These are phyloP conservation scores for Ctenomys sociabilis DNA, from an alignment of 2,113 vertebrate species.

Conservation along the genomic window DNA sequence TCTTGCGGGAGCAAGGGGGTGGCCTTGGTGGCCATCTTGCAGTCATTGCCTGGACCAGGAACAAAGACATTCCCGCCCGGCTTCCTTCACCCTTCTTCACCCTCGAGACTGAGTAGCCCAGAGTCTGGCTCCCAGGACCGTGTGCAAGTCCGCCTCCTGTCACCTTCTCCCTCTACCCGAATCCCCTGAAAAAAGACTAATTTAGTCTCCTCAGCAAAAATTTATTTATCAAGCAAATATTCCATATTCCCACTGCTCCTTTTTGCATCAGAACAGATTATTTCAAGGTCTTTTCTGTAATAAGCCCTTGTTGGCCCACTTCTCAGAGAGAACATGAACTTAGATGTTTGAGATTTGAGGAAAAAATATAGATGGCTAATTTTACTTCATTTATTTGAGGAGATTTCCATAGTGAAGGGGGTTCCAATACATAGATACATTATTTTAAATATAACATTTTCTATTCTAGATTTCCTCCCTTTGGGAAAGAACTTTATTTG, in stretches of 20 bases:
- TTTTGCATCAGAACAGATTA: background rate
- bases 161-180: background rate
- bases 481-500: background rate
- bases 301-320: background rate
- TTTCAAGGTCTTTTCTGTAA: slow-evolving; percentile 8
- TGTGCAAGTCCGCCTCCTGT: background rate
- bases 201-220: background rate
- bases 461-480: background rate
- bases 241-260: background rate
- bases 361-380: background rate
- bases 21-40: background rate
- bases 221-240: background rate
- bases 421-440: background rate
- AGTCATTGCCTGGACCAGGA: background rate
- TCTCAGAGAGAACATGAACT: background rate
- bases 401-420: background rate
- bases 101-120: background rate
- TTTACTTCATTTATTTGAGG: background rate
- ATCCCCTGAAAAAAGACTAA: background rate
- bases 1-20: background rate
- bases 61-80: background rate
- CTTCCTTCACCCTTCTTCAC: background rate
- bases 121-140: background rate
- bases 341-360: background rate
- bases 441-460: background rate